Evolutionary conservation across 2,888 invertebrate genomes (phyloP), one percentile per base, ranked within the genome.

Genomic region (Drosophila borealis): DNA sequence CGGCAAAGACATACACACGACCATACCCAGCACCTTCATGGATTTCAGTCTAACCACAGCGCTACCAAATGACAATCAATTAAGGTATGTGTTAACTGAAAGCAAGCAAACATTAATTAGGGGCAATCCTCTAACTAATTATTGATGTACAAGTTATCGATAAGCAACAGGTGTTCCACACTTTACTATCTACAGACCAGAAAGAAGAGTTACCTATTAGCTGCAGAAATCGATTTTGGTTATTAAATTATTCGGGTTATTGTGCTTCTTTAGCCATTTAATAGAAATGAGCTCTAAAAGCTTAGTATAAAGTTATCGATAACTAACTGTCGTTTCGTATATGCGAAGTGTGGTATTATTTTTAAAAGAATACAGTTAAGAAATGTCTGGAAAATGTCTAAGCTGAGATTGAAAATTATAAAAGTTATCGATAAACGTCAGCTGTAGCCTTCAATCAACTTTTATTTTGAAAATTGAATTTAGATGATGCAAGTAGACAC

Each of bases 41-140:
- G 92, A 92, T 74, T 91, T 88, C 70, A 88, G 88, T 76, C 86
- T 92, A 76, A 85, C 90, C 77, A 79, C 90, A 81, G 88, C 92
- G 84, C 90, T 92, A 90, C 92, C 92, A 86, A 92, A 92, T 81
- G 92, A 92, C 89, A 92, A 90, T 89, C 91, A 91, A 84, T 77
- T 92, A 78, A 90, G 91, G 92, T 92, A 87, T 70, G 59, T 79
- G 5, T 8, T 1, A 41, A 17, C 10, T 34, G 21, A 3, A 21
- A 4, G 6, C 11, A 2, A 25, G 2, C 8, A 1, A 8, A n/a
- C 6, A n/a, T 13, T 33, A 11, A 11, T 6, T 13, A 37, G 4
- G 39, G 13, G 1, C 21, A 17, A 3, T 33, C 5, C 9, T 11
- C 37, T 6, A 21, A 13, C 13, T 46, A 45, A 14, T 33, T 48